Percentiles rank a stretch among this genome's conserved stretches.
These are phyloP conservation scores for Scophthalmus maximus DNA, from an alignment of 2,113 vertebrate species.

Conservation along the genomic window DNA sequence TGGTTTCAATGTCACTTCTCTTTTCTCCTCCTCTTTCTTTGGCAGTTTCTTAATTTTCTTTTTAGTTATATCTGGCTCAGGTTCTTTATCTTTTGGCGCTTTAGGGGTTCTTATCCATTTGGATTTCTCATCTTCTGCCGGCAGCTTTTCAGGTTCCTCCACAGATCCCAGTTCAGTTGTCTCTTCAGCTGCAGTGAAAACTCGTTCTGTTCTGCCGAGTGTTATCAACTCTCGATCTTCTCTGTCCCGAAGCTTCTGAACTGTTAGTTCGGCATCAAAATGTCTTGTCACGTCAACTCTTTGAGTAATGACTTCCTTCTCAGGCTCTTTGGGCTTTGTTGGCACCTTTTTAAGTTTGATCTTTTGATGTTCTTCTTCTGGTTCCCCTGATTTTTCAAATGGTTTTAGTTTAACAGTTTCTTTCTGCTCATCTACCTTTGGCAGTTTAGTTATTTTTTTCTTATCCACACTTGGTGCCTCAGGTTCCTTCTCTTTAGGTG, in stretches of 20 bases:
- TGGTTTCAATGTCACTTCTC: slow-evolving; percentile 69
- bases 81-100: slow-evolving; percentile 34
- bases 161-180: slow-evolving; percentile 19
- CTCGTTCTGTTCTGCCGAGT: slow-evolving; percentile 37
- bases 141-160: slow-evolving; percentile 27
- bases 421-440: slow-evolving; percentile 53
- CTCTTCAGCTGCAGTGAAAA: slow-evolving; percentile 35
- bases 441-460: slow-evolving; percentile 65
- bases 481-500: slow-evolving; percentile 47
- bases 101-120: slow-evolving; percentile 63
- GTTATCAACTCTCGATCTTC: slow-evolving; percentile 50
- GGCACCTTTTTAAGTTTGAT: slow-evolving; percentile 70
- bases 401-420: slow-evolving; percentile 67
- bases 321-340: slow-evolving; percentile 64
- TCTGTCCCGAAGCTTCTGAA: slow-evolving; percentile 40
- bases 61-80: slow-evolving; percentile 52
- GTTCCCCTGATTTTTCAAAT: slow-evolving; percentile 56
- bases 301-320: slow-evolving; percentile 58
- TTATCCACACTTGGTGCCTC: slow-evolving; percentile 32
- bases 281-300: slow-evolving; percentile 39
- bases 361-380: slow-evolving; percentile 63
- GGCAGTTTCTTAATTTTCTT: slow-evolving; percentile 71
- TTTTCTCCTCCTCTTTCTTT: slow-evolving; percentile 59
- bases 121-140: slow-evolving; percentile 50
- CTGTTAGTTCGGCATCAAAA: slow-evolving; percentile 51